Evolutionary conservation across 1,140 invertebrate genomes (phyloP).

Genomic region (Halesus radiatus): DNA sequence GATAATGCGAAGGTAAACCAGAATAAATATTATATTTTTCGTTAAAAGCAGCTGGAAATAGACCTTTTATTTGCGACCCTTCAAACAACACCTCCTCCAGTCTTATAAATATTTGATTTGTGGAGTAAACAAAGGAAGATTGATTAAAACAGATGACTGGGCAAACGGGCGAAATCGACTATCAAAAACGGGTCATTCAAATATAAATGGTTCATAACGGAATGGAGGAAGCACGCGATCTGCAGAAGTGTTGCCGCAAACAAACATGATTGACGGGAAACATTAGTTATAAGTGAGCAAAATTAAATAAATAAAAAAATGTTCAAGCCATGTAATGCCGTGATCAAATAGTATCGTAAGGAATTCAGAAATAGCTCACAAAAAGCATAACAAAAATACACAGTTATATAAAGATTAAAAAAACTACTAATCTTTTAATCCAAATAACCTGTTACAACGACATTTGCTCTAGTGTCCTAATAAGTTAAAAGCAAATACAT

Average conservation of each 20-base stretch:
- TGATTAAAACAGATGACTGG: slow-evolving; percentile 35
- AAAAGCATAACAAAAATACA: no score
- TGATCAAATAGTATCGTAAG: no score
- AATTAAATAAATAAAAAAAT: no score
- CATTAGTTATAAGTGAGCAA: neutral
- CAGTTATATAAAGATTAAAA: no score
- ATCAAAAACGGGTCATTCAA: slow-evolving; percentile 7
- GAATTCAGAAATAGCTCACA: no score
- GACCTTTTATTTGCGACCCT: neutral
- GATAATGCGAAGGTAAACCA: no score
- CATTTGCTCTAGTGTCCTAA: no score
- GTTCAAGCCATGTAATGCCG: no score
- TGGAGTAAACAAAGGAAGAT: slow-evolving; percentile 22
- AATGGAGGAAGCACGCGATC: slow-evolving; percentile 40
- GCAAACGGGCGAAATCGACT: slow-evolving; percentile 10
- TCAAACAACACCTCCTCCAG: neutral
- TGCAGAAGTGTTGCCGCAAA: slow-evolving; percentile 6
- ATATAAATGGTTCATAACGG: slow-evolving; percentile 18
- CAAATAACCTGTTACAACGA: no score
- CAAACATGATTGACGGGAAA: neutral
- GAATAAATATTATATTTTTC: no score
- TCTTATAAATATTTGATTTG: slow-evolving; percentile 27
- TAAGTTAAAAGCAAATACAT: no score
- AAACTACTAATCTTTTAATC: no score
- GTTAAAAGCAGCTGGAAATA: slow-evolving; percentile 5